Conservation (phyloP, 2,113 vertebrate species). For the Erpornis zantholeuca region DNA sequence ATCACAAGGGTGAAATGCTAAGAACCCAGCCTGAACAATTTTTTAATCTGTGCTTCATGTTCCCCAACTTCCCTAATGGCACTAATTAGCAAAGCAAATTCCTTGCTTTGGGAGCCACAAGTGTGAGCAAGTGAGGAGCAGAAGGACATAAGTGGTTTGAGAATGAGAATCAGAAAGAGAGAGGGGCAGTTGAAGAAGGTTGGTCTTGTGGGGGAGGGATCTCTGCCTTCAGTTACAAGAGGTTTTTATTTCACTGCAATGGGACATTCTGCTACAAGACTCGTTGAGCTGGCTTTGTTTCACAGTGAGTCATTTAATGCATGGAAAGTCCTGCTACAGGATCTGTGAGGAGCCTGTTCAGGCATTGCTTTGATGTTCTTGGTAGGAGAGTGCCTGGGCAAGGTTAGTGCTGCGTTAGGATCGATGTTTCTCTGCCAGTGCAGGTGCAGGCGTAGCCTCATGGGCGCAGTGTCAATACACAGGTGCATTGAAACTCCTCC, state of each 20-base stretch:
- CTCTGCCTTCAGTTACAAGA: not conserved
- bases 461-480: fast-evolving
- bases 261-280: not conserved
- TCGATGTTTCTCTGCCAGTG: fast-evolving
- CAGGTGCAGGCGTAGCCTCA: not conserved
- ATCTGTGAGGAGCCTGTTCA: not conserved
- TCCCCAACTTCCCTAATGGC: slow-evolving; percentile 10
- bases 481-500: not conserved
- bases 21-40: not conserved
- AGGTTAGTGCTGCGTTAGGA: not conserved
- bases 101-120: slow-evolving; percentile 1
- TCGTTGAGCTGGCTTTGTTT: not conserved
- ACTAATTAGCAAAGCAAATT: slow-evolving; percentile 48
- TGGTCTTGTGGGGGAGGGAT: not conserved
- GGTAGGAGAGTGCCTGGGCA: not conserved
- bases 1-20: slow-evolving; percentile 13
- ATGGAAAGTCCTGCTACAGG: not conserved
- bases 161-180: not conserved
- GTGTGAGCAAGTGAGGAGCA: not conserved
- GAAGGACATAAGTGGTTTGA: not conserved
- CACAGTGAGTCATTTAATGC: not conserved
- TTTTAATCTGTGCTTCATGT: slow-evolving; percentile 25
- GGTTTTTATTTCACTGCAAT: not conserved
- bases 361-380: not conserved
- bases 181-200: not conserved